These are phyloP conservation scores for Drosophila nigromelanica DNA, from an alignment of 1,140 invertebrate genomes.

Conservation along the genomic window DNA sequence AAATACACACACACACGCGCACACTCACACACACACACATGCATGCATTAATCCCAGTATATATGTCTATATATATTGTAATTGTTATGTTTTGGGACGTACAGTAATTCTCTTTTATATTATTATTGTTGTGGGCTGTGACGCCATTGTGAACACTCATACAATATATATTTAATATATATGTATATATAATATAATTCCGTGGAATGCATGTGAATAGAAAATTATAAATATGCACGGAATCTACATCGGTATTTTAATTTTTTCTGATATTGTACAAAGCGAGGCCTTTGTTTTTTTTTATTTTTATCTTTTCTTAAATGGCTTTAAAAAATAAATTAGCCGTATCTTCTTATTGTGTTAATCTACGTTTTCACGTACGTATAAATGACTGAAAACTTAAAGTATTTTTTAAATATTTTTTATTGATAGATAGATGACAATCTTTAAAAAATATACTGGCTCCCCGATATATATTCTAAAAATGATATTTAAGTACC, in stretches of 20 bases:
- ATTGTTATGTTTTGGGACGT: conserved; percentile 16
- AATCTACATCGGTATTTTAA: conserved; percentile 31
- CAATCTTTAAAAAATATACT: too few relatives aligned
- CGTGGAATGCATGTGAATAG: background rate
- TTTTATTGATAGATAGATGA: too few relatives aligned
- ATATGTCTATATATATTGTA: background rate
- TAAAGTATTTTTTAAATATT: too few relatives aligned
- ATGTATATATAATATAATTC: conserved; percentile 4
- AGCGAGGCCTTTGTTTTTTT: conserved; percentile 10
- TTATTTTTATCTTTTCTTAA: conserved; percentile 1
- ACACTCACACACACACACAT: background rate
- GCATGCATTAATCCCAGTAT: background rate
- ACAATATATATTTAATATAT: conserved; percentile 23
- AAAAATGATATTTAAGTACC: too few relatives aligned
- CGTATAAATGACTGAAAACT: too few relatives aligned
- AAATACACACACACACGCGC: background rate
- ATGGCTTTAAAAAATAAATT: conserved; percentile 15
- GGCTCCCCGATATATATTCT: too few relatives aligned
- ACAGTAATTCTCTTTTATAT: conserved; percentile 32
- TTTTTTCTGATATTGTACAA: conserved; percentile 16
- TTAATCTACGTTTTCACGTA: too few relatives aligned
- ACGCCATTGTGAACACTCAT: conserved; percentile 29
- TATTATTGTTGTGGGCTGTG: conserved; percentile 32
- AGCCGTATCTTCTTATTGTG: conserved; percentile 1
- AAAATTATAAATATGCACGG: background rate